Conservation (phyloP, 2,888 invertebrate species). For the Drosophila macrospina region DNA sequence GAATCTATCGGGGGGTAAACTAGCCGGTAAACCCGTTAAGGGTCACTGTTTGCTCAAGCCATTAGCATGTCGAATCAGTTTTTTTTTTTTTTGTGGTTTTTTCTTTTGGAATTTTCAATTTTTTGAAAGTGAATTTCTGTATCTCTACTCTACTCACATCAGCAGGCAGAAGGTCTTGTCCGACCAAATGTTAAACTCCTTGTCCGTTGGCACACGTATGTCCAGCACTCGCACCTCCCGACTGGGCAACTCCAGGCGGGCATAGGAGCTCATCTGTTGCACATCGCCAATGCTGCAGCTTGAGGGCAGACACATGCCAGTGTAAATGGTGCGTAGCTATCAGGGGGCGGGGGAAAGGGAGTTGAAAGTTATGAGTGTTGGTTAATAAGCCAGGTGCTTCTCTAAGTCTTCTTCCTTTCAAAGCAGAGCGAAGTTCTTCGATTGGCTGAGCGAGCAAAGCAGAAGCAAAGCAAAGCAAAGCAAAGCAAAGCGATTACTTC, state of each 20-base stretch:
- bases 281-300: conserved; percentile 89
- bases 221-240: conserved; percentile 88
- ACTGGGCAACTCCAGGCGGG: conserved; percentile 85
- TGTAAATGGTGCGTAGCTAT: conserved; percentile 89
- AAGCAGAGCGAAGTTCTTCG: background rate
- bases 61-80: conserved; percentile 33
- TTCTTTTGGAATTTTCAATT: too few species aligned
- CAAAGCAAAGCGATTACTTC: background rate
- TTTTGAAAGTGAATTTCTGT: conserved; percentile 65
- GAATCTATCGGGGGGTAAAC: background rate
- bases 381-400: background rate
- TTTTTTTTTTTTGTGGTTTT: conserved; percentile 4
- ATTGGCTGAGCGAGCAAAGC: too few species aligned
- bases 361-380: background rate
- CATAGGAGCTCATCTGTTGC: conserved; percentile 87
- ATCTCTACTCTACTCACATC: conserved; percentile 86
- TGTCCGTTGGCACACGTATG: conserved; percentile 89
- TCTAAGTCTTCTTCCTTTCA: background rate
- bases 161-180: conserved; percentile 90
- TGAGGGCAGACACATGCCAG: conserved; percentile 91
- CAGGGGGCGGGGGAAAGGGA: conserved; percentile 22
- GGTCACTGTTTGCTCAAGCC: conserved; percentile 24
- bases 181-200: conserved; percentile 88
- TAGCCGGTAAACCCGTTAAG: background rate
- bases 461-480: too few species aligned